Percentiles rank a stretch among this genome's conserved stretches.
Evolutionary conservation across 2,888 invertebrate genomes (phyloP).

Genomic region (Electrophaes corylata): DNA sequence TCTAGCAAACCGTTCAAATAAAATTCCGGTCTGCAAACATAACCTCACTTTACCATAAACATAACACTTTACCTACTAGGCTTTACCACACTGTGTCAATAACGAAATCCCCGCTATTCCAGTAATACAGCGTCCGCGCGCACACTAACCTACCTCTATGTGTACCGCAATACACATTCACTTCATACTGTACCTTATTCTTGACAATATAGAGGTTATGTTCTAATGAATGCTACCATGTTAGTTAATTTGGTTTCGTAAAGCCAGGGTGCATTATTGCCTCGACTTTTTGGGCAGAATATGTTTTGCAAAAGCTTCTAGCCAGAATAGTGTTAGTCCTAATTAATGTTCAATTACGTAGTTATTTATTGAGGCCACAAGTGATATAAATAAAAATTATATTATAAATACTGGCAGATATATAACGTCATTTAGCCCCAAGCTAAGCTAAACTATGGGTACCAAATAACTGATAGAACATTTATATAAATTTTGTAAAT

Average conservation of each 20-base stretch:
- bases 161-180: conserved; percentile 13
- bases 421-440: no score
- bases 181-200: conserved; percentile 6
- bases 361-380: no score
- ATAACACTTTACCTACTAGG: not conserved
- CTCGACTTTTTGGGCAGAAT: conserved; percentile 29
- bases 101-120: conserved; percentile 26
- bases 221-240: not conserved
- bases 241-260: conserved; percentile 36
- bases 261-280: conserved; percentile 38
- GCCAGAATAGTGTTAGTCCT: conserved; percentile 8
- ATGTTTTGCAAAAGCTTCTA: conserved; percentile 8
- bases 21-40: not conserved
- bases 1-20: not conserved
- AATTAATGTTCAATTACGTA: no score
- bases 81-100: conserved; percentile 16
- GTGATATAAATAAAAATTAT: no score
- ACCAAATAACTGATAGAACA: no score
- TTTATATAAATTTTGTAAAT: no score
- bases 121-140: conserved; percentile 25
- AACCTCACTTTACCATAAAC: not conserved
- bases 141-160: conserved; percentile 16
- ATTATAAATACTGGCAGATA: no score
- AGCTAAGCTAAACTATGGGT: no score
- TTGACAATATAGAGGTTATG: not conserved